Percentiles rank a stretch among this genome's conserved stretches.
These are phyloP conservation scores for Gasteruption jaculator DNA, from an alignment of 2,888 invertebrate genomes.

Conservation along the genomic window DNA sequence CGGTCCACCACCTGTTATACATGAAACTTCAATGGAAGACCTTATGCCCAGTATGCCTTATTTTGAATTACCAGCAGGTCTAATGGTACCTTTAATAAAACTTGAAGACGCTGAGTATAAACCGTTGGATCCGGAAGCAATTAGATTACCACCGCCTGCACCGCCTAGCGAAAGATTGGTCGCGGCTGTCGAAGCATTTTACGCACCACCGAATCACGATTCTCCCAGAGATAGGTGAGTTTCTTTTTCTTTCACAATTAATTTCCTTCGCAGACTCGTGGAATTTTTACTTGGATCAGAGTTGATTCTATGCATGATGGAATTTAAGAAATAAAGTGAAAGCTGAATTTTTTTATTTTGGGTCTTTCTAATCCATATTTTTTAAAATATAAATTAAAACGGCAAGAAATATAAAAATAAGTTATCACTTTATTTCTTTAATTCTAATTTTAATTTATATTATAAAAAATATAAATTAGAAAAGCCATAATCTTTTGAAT, in stretches of 20 bases:
- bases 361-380: too few relatives aligned
- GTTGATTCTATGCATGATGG: too few relatives aligned
- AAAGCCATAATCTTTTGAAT: background rate
- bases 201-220: conserved; percentile 91
- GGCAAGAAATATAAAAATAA: too few relatives aligned
- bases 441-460: background rate
- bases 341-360: too few relatives aligned
- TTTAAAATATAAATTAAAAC: too few relatives aligned
- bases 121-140: conserved; percentile 82
- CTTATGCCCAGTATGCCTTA: conserved; percentile 89
- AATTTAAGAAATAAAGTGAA: too few relatives aligned
- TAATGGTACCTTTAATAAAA: conserved; percentile 96
- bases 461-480: background rate
- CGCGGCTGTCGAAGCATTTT: conserved; percentile 94
- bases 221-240: conserved; percentile 84
- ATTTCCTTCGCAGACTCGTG: background rate
- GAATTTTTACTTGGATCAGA: too few relatives aligned
- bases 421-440: too few relatives aligned
- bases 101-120: conserved; percentile 87
- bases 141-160: conserved; percentile 90
- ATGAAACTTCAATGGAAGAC: conserved; percentile 61
- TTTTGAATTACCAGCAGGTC: conserved; percentile 93
- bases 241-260: too few relatives aligned
- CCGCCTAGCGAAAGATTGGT: conserved; percentile 91
- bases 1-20: conserved; percentile 48